A percentile compares a stretch with the other conserved stretches of the same genome.
phyloP scores from a whole-genome alignment of 2,797 vertebrate genomes.

The Neosalanx taihuensis region DNA sequence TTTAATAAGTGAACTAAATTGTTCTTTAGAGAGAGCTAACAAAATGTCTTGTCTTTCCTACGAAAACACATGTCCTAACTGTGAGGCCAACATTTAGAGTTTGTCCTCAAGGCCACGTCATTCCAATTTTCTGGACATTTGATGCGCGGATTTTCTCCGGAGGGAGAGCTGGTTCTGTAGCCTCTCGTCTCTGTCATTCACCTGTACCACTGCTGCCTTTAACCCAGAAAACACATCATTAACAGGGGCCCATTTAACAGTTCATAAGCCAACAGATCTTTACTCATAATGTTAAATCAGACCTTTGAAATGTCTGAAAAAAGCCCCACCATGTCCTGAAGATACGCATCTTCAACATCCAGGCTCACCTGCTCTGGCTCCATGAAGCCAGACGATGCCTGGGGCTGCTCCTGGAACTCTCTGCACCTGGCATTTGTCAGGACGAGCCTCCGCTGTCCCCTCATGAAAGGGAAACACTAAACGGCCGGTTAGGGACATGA shows the following conservation, averaged over 20 bases:
- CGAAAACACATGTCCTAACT: slow-evolving; percentile 33
- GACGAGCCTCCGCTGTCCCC: slow-evolving; percentile 51
- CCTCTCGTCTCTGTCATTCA: no score
- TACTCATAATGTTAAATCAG: not conserved
- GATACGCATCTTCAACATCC: slow-evolving; percentile 29
- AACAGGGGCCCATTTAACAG: no score
- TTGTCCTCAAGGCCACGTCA: slow-evolving; percentile 12
- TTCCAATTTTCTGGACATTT: not conserved
- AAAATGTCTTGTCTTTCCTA: slow-evolving; percentile 51
- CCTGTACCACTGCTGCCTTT: no score
- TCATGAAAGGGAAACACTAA: slow-evolving; percentile 55
- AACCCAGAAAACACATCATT: no score
- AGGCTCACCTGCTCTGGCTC: slow-evolving; percentile 62
- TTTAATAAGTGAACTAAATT: slow-evolving; percentile 50
- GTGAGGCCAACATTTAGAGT: slow-evolving; percentile 49
- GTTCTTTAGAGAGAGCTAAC: slow-evolving; percentile 46
- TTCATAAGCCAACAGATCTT: not conserved
- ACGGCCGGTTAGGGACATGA: slow-evolving; percentile 56
- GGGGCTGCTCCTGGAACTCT: slow-evolving; percentile 32
- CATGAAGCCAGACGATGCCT: slow-evolving; percentile 36
- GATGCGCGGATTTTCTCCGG: not conserved
- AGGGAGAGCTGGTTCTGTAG: no score
- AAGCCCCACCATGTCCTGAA: slow-evolving; percentile 2
- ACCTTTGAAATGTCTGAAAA: slow-evolving; percentile 7
- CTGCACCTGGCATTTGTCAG: slow-evolving; percentile 72